phyloP scores from a whole-genome alignment of 2,797 vertebrate genomes.

The Yasuhikotakia modesta region DNA sequence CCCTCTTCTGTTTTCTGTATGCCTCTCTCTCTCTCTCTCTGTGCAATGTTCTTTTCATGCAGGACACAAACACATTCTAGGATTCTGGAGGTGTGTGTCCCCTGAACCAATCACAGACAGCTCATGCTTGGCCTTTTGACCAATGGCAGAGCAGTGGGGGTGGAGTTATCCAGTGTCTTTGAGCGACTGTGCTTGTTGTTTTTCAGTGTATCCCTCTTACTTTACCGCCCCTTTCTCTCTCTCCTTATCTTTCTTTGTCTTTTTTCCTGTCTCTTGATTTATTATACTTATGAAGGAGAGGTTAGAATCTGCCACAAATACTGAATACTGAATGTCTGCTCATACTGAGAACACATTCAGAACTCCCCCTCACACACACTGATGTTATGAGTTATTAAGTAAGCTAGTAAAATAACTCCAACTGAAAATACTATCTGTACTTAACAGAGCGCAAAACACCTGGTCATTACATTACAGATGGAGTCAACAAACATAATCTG shows the following conservation, averaged over 20 bases:
- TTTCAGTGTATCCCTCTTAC: slow-evolving; percentile 62
- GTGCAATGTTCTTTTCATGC: slow-evolving; percentile 50
- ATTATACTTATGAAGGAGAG: slow-evolving; percentile 69
- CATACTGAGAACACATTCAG: slow-evolving; percentile 56
- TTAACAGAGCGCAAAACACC: slow-evolving; percentile 62
- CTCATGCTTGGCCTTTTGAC: slow-evolving; percentile 55
- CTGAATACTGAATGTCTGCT: slow-evolving; percentile 58
- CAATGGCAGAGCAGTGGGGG: slow-evolving; percentile 66
- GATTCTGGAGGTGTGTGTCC: slow-evolving; percentile 80
- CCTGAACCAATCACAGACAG: slow-evolving; percentile 74
- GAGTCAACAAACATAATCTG: slow-evolving; percentile 45
- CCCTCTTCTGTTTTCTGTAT: neutral
- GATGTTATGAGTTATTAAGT: slow-evolving; percentile 58
- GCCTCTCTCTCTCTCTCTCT: slow-evolving; percentile 30
- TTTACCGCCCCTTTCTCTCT: slow-evolving; percentile 39
- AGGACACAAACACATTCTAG: slow-evolving; percentile 79
- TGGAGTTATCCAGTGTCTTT: slow-evolving; percentile 62
- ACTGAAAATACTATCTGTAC: slow-evolving; percentile 56
- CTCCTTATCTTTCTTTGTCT: slow-evolving; percentile 7
- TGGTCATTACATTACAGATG: slow-evolving; percentile 50
- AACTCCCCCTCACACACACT: slow-evolving; percentile 30
- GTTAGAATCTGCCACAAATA: slow-evolving; percentile 70
- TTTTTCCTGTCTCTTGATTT: slow-evolving; percentile 62
- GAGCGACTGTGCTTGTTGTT: slow-evolving; percentile 77
- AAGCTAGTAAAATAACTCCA: slow-evolving; percentile 58